Evolutionary conservation across 1,140 invertebrate genomes (phyloP).

Genomic region (Heliothis virescens): DNA sequence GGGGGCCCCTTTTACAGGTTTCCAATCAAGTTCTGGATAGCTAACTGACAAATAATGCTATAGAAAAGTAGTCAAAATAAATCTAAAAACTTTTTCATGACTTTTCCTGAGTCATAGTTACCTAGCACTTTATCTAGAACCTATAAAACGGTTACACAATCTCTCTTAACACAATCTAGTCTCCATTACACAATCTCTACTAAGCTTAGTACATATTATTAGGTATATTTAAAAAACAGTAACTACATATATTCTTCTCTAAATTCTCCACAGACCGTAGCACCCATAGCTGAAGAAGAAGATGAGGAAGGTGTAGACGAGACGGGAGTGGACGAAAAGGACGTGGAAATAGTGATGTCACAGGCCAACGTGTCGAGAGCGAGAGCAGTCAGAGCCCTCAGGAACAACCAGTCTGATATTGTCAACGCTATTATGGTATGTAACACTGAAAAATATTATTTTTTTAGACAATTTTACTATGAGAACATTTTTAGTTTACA

Average conservation of each 20-base stretch:
- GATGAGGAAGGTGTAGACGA: slow-evolving; percentile 97
- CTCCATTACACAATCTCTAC: too few species aligned
- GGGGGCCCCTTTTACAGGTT: too few species aligned
- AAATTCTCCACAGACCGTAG: slow-evolving; percentile 89
- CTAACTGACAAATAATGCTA: neutral
- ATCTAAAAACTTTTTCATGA: too few species aligned
- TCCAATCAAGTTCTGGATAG: too few species aligned
- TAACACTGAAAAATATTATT: neutral
- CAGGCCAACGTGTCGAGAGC: slow-evolving; percentile 98
- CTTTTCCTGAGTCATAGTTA: too few species aligned
- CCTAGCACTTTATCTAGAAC: too few species aligned
- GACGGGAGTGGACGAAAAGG: slow-evolving; percentile 98
- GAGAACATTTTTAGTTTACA: too few species aligned
- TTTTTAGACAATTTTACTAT: too few species aligned
- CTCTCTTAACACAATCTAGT: too few species aligned
- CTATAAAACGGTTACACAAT: too few species aligned
- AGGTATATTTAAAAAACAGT: neutral
- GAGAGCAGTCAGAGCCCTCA: slow-evolving; percentile 97
- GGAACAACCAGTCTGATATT: slow-evolving; percentile 99
- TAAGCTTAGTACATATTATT: too few species aligned
- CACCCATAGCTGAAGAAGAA: slow-evolving; percentile 95
- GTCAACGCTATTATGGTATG: slow-evolving; percentile 95
- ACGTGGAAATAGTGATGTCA: slow-evolving; percentile 99
- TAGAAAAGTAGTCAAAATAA: neutral
- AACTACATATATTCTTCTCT: neutral